Percentiles rank a stretch among this genome's conserved stretches.
These are phyloP conservation scores for Symphodus melops DNA, from an alignment of 2,113 vertebrate species.

Conservation along the genomic window DNA sequence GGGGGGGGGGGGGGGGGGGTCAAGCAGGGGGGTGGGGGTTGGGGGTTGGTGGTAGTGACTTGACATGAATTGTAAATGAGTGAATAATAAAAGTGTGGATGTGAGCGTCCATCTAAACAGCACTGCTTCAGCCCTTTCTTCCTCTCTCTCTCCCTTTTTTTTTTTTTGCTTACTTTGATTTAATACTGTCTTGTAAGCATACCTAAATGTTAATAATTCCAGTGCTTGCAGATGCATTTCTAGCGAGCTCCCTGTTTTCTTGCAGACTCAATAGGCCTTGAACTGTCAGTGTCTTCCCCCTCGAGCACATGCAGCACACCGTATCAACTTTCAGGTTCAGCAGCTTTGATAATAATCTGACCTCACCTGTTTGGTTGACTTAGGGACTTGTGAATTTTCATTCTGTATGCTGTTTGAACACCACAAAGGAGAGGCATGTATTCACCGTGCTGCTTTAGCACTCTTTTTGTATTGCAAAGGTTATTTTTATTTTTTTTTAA, in stretches of 20 bases:
- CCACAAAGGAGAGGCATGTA: conserved; percentile 41
- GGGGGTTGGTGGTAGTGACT: conserved; percentile 37
- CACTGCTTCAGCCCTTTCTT: conserved; percentile 62
- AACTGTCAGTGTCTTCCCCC: conserved; percentile 82
- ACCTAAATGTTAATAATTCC: conserved; percentile 83
- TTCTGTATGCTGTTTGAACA: conserved; percentile 51
- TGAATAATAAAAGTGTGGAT: conserved; percentile 62
- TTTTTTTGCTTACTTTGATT: conserved; percentile 80
- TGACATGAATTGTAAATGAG: conserved; percentile 80
- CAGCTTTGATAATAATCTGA: conserved; percentile 85
- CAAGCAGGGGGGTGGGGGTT: conserved; percentile 25
- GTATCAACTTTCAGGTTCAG: conserved; percentile 83
- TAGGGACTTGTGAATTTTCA: conserved; percentile 57
- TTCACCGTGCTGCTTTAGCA: conserved; percentile 44
- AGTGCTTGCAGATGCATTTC: conserved; percentile 80
- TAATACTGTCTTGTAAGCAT: conserved; percentile 84
- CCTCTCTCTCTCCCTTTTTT: conserved; percentile 19
- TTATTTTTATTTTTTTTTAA: conserved; percentile 47
- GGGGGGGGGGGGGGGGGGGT: conserved; percentile 46
- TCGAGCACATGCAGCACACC: conserved; percentile 64
- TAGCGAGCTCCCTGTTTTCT: conserved; percentile 65
- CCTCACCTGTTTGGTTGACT: conserved; percentile 80
- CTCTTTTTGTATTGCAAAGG: conserved; percentile 43
- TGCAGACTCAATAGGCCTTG: conserved; percentile 80
- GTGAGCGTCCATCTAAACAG: conserved; percentile 67